Conservation (phyloP, 2,113 vertebrate genomes). For the Circaetus cinerascens region DNA sequence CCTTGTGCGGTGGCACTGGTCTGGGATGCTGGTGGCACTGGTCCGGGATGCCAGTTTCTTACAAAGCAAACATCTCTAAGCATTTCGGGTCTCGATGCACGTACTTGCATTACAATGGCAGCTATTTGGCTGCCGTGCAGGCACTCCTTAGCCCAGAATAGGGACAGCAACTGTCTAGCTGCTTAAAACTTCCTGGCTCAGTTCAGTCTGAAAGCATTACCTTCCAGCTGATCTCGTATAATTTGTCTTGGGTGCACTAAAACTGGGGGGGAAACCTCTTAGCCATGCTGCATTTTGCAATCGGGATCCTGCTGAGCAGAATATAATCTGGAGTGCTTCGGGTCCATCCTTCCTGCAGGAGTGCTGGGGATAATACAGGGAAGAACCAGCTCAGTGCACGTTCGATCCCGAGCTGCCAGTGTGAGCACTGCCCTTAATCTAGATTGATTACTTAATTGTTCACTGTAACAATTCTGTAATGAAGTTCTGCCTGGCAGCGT, state of each 20-base stretch:
- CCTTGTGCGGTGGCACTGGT: background rate
- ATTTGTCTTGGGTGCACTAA: background rate
- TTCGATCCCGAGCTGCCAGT: background rate
- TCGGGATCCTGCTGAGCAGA: background rate
- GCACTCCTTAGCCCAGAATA: background rate
- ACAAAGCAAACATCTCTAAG: background rate
- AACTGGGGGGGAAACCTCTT: background rate
- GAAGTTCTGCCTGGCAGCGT: background rate
- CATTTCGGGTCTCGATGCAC: fast-evolving
- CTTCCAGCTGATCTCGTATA: background rate
- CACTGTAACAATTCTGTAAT: background rate
- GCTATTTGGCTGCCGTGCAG: background rate
- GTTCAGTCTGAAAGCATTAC: background rate
- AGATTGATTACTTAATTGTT: background rate
- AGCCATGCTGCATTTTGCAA: background rate
- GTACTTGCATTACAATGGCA: background rate
- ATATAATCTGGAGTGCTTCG: fast-evolving
- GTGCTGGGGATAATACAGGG: background rate
- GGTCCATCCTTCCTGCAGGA: background rate
- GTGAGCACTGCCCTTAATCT: background rate
- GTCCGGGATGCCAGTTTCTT: fast-evolving
- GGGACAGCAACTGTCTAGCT: background rate
- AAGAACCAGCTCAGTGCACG: background rate
- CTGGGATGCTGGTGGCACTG: background rate
- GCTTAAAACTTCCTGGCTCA: background rate